Percentiles rank a stretch among this genome's conserved stretches.
Conservation (phyloP, 2,888 invertebrate species). For the Ormyrus rosae region DNA sequence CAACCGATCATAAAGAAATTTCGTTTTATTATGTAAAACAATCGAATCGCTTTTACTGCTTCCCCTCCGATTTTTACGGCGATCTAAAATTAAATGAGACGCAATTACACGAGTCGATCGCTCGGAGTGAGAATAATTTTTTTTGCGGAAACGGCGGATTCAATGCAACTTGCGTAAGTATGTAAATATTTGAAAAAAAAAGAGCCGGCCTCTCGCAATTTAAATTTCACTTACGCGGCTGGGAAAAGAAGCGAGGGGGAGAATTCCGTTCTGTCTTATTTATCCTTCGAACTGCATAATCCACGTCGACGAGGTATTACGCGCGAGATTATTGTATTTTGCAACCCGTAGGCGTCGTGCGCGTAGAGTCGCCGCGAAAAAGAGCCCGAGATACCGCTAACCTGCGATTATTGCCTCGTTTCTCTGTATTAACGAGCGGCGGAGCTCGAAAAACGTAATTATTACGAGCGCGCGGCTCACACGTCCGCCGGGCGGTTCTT, state of each 20-base stretch:
- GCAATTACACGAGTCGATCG: too few relatives aligned
- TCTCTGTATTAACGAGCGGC: background rate
- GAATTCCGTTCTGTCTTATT: background rate
- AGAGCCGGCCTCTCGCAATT: too few relatives aligned
- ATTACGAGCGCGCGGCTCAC: slow-evolving; percentile 22
- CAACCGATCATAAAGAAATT: too few relatives aligned
- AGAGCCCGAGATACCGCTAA: background rate
- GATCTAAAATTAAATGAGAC: too few relatives aligned
- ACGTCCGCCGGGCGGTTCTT: background rate
- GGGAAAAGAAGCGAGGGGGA: background rate
- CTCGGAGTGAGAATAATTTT: too few relatives aligned
- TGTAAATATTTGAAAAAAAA: too few relatives aligned
- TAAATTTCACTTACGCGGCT: background rate
- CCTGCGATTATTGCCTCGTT: slow-evolving; percentile 13
- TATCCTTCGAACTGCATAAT: slow-evolving; percentile 11
- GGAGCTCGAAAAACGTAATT: background rate
- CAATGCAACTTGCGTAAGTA: too few relatives aligned
- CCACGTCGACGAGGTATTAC: background rate
- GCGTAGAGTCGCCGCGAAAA: background rate
- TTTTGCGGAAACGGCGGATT: too few relatives aligned
- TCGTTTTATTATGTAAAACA: too few relatives aligned
- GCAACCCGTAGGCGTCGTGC: background rate
- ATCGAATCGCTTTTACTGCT: too few relatives aligned
- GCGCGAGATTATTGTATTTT: slow-evolving; percentile 13
- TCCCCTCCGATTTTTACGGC: too few relatives aligned